Conservation (phyloP, 2,888 invertebrate genomes). For the Pammene aurita region DNA sequence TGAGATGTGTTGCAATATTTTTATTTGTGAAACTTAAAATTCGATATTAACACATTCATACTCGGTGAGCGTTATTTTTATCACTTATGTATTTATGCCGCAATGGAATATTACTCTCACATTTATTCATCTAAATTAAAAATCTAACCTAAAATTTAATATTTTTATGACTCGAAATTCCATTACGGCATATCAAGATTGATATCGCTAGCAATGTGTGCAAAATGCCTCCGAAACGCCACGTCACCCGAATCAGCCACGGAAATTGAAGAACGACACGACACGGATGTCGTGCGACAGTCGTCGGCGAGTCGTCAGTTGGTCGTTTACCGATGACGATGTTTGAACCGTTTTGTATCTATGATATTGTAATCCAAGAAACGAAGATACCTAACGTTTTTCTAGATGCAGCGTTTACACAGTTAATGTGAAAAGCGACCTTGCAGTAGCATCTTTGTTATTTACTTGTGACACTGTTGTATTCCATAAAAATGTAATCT, state of each 20-base stretch:
- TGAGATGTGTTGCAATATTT: constrained; percentile 52
- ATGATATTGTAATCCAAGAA: not conserved
- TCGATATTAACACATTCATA: constrained; percentile 60
- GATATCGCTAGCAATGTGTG: constrained; percentile 81
- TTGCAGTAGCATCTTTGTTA: not conserved
- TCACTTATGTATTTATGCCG: constrained; percentile 65
- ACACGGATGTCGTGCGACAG: constrained; percentile 32
- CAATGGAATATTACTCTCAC: constrained; percentile 58
- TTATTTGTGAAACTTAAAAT: constrained; percentile 14
- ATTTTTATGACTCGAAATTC: constrained; percentile 44
- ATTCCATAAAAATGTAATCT: not conserved
- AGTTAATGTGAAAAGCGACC: too few relatives aligned
- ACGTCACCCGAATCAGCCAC: constrained; percentile 75
- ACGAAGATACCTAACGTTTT: not conserved
- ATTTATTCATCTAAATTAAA: constrained; percentile 29
- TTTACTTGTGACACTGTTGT: not conserved
- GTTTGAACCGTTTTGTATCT: not conserved
- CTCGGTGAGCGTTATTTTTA: constrained; percentile 73
- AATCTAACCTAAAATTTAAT: constrained; percentile 24
- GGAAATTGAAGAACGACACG: constrained; percentile 52
- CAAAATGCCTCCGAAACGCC: constrained; percentile 71
- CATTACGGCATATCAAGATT: constrained; percentile 65
- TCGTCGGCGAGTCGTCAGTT: constrained; percentile 16
- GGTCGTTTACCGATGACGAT: not conserved
- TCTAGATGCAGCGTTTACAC: constrained; percentile 2